Conservation (phyloP, 2,113 vertebrate species). For the Anguilla rostrata region DNA sequence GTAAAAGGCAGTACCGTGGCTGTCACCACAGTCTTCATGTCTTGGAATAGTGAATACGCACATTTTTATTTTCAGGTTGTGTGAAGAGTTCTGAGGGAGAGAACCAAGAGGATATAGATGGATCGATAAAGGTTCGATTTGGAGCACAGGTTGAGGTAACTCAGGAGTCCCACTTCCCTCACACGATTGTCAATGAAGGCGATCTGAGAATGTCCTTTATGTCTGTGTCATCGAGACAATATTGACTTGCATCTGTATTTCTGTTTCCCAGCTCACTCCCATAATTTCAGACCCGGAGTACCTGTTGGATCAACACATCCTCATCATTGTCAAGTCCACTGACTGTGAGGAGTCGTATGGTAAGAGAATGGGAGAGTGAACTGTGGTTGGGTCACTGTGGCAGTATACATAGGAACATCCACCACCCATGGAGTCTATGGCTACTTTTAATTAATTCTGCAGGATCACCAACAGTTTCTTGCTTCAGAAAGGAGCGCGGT, state of each 20-base stretch:
- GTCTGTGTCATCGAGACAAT: neutral
- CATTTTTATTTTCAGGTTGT: constrained; percentile 69
- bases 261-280: constrained; percentile 82
- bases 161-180: neutral
- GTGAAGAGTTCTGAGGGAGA: constrained; percentile 92
- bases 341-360: constrained; percentile 95
- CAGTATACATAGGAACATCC: too few relatives aligned
- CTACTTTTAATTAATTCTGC: neutral
- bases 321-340: constrained; percentile 92
- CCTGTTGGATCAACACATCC: constrained; percentile 93
- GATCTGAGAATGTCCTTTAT: neutral
- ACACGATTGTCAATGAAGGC: neutral
- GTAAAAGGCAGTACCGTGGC: too few relatives aligned
- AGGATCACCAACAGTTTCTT: neutral
- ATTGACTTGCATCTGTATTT: constrained; percentile 8
- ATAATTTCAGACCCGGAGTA: constrained; percentile 97
- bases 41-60: neutral
- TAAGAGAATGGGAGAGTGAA: constrained; percentile 54
- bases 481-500: neutral
- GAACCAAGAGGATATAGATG: constrained; percentile 80
- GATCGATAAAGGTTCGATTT: constrained; percentile 86
- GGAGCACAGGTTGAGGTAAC: constrained; percentile 85
- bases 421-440: too few relatives aligned
- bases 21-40: neutral
- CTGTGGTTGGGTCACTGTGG: too few relatives aligned